Conservation (phyloP, 2,888 invertebrate species). For the Diploptera punctata region DNA sequence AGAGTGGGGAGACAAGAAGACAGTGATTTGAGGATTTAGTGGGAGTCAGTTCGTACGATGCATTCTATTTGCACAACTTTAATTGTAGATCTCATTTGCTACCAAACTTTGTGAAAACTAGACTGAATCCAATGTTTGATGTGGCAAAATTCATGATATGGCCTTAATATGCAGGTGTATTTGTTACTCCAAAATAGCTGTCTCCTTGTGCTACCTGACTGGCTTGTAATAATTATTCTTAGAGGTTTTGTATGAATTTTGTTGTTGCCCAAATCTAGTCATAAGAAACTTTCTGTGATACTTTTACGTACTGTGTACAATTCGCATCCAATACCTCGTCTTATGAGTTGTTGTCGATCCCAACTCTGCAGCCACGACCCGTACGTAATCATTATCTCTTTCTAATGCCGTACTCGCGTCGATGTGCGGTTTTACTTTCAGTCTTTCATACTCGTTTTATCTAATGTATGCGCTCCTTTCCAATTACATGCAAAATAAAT, state of each 20-base stretch:
- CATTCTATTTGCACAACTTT: background rate
- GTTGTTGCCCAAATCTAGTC: slow-evolving; percentile 48
- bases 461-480: slow-evolving; percentile 22
- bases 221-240: slow-evolving; percentile 22
- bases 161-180: slow-evolving; percentile 5
- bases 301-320: slow-evolving; percentile 44
- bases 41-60: background rate
- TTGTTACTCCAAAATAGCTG: background rate
- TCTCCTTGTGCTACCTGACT: slow-evolving; percentile 9
- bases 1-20: slow-evolving; percentile 19
- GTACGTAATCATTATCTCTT: slow-evolving; percentile 23
- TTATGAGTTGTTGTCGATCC: slow-evolving; percentile 36
- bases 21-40: background rate
- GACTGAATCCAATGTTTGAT: background rate
- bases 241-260: slow-evolving; percentile 31
- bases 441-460: slow-evolving; percentile 26
- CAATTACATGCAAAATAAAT: slow-evolving; percentile 21
- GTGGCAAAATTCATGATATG: slow-evolving; percentile 4
- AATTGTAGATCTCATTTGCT: background rate
- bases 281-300: slow-evolving; percentile 50
- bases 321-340: slow-evolving; percentile 36
- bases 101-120: background rate
- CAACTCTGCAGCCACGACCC: slow-evolving; percentile 28
- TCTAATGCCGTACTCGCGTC: slow-evolving; percentile 21
- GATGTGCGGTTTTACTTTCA: slow-evolving; percentile 25